Conservation (phyloP, 2,113 vertebrate species). For the Origma solitaria region DNA sequence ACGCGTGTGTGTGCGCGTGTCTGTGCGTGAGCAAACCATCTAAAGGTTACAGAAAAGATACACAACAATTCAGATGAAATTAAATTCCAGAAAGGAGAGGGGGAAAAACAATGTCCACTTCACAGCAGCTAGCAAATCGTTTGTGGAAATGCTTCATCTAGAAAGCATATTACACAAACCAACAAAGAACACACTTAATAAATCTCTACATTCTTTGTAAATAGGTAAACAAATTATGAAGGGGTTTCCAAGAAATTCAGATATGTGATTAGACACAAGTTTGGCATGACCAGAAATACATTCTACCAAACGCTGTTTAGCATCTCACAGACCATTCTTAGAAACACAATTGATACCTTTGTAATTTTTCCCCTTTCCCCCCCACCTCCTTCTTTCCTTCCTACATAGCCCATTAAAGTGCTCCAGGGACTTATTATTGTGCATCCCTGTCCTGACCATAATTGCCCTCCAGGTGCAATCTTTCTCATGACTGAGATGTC, state of each 20-base stretch:
- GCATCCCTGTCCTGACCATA: constrained; percentile 78
- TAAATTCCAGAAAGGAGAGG: not conserved
- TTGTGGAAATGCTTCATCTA: not conserved
- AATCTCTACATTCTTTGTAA: not conserved
- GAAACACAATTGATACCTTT: constrained; percentile 44
- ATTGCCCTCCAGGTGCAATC: constrained; percentile 81
- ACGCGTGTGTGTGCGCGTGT: not conserved
- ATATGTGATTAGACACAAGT: not conserved
- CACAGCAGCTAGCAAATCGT: not conserved
- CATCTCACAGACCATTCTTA: not conserved
- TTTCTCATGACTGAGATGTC: constrained; percentile 59
- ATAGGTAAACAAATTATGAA: constrained; percentile 6
- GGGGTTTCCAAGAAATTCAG: not conserved
- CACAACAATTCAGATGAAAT: not conserved
- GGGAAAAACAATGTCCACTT: not conserved
- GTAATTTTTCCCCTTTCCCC: constrained; percentile 15
- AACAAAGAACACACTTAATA: not conserved
- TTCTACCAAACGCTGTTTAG: not conserved
- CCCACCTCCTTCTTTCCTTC: constrained; percentile 23
- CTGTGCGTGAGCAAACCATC: not conserved
- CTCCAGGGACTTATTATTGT: constrained; percentile 78
- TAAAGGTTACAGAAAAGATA: not conserved
- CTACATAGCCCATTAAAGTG: constrained; percentile 75
- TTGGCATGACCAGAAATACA: not conserved
- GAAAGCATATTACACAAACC: not conserved